phyloP scores from a whole-genome alignment of 2,888 invertebrate species.

The Gymnosoma rotundatum region DNA sequence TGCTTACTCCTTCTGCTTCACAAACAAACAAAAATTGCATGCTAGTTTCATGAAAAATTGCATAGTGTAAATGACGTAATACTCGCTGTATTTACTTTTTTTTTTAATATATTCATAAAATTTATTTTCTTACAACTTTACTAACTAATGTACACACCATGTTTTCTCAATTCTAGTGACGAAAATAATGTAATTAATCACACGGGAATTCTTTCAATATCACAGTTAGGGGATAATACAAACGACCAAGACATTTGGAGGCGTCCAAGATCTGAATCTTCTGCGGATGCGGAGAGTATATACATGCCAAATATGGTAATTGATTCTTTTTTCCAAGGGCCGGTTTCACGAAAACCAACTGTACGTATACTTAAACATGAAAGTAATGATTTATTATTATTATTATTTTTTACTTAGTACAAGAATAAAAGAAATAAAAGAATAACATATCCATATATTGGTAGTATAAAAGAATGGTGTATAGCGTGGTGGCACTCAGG shows the following conservation, averaged over 20 bases:
- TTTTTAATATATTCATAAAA: too few relatives aligned
- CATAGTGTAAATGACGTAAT: too few relatives aligned
- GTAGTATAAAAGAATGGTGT: conserved; percentile 89
- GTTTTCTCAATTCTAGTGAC: conserved; percentile 82
- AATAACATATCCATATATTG: conserved; percentile 80
- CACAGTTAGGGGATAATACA: conserved; percentile 77
- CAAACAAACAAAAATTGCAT: too few relatives aligned
- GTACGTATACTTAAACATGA: conserved; percentile 75
- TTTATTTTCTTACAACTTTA: too few relatives aligned
- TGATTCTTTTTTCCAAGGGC: conserved; percentile 81
- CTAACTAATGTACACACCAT: too few relatives aligned
- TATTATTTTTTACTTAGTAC: conserved; percentile 74
- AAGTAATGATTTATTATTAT: background rate
- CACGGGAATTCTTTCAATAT: conserved; percentile 79
- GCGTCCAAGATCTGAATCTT: conserved; percentile 90
- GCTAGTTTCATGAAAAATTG: too few relatives aligned
- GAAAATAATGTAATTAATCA: conserved; percentile 87
- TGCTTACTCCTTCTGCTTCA: too few relatives aligned
- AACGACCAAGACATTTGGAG: conserved; percentile 87
- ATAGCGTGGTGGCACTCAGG: conserved; percentile 96
- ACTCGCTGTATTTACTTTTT: too few relatives aligned
- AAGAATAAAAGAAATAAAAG: conserved; percentile 81
- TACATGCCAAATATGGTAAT: conserved; percentile 83
- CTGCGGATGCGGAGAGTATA: conserved; percentile 89
- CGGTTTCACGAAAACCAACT: conserved; percentile 82